A percentile compares a stretch with the other conserved stretches of the same genome.
phyloP scores from a whole-genome alignment of 2,113 vertebrate species.

The Talpa occidentalis region DNA sequence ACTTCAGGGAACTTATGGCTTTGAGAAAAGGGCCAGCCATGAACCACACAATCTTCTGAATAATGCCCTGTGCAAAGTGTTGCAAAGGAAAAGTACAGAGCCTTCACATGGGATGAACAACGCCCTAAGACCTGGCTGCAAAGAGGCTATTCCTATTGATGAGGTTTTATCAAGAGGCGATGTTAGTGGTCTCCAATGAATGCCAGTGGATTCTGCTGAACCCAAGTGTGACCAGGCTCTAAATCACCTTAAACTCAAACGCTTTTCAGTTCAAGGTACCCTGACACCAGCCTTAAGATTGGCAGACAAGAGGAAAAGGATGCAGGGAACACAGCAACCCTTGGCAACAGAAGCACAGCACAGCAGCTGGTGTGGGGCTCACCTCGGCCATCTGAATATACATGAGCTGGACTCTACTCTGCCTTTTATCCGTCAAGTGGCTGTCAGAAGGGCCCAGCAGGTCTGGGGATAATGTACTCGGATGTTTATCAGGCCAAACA shows the following conservation, averaged over 20 bases:
- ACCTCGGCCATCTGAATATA: not conserved
- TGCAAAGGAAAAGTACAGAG: not conserved
- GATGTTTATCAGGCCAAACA: slow-evolving; percentile 78
- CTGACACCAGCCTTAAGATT: not conserved
- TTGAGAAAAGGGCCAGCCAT: not conserved
- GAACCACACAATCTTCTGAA: not conserved
- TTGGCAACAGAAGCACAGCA: not conserved
- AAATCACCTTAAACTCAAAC: not conserved
- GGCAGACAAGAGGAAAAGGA: not conserved
- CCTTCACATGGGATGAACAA: not conserved
- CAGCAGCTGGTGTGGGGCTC: not conserved
- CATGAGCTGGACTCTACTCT: not conserved
- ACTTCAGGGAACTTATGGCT: not conserved
- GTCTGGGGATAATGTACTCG: slow-evolving; percentile 28
- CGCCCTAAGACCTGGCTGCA: not conserved
- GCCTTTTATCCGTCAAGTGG: not conserved
- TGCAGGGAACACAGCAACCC: not conserved
- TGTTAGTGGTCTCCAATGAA: slow-evolving; percentile 30
- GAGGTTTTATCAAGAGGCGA: slow-evolving; percentile 56
- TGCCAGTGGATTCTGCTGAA: not conserved
- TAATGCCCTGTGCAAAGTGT: not conserved
- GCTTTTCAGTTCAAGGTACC: not conserved
- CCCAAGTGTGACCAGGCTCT: not conserved
- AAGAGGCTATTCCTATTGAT: slow-evolving; percentile 47
- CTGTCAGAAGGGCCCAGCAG: slow-evolving; percentile 34